phyloP scores from a whole-genome alignment of 2,888 invertebrate genomes.

The Erebia palarica region DNA sequence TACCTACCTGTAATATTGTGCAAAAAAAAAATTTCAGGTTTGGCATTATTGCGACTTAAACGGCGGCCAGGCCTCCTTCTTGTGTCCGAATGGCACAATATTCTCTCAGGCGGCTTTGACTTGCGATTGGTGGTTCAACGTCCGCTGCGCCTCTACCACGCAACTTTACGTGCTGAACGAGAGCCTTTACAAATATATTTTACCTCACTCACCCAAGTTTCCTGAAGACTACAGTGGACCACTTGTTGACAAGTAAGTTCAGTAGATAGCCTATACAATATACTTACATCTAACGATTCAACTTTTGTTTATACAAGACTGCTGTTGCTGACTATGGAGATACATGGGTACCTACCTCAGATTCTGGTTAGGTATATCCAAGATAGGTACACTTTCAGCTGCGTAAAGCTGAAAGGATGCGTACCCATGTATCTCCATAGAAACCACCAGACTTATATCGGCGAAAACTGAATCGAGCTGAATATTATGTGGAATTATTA shows the following conservation, averaged over 20 bases:
- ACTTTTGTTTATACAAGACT: too few relatives aligned
- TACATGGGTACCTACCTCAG: too few relatives aligned
- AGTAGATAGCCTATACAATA: background rate
- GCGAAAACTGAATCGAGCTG: too few relatives aligned
- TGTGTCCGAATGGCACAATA: constrained; percentile 95
- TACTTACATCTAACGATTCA: background rate
- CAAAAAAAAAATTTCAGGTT: constrained; percentile 78
- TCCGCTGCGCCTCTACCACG: constrained; percentile 90
- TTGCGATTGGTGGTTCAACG: constrained; percentile 97
- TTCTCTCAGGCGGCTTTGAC: constrained; percentile 94
- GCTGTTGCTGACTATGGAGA: too few relatives aligned
- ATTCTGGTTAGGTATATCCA: too few relatives aligned
- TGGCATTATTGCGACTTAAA: constrained; percentile 97
- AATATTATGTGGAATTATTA: too few relatives aligned
- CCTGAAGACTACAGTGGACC: constrained; percentile 95
- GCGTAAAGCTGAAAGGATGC: too few relatives aligned
- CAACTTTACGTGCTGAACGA: constrained; percentile 95
- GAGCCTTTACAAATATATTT: constrained; percentile 92
- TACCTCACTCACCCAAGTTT: constrained; percentile 93
- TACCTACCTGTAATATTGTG: background rate
- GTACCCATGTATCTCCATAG: too few relatives aligned
- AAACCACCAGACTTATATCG: too few relatives aligned
- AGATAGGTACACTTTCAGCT: too few relatives aligned
- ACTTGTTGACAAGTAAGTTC: constrained; percentile 89
- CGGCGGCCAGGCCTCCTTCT: constrained; percentile 94